Percentiles rank a stretch among this genome's conserved stretches.
These are phyloP conservation scores for Streptopelia turtur DNA, from an alignment of 2,797 vertebrate genomes.

Conservation along the genomic window DNA sequence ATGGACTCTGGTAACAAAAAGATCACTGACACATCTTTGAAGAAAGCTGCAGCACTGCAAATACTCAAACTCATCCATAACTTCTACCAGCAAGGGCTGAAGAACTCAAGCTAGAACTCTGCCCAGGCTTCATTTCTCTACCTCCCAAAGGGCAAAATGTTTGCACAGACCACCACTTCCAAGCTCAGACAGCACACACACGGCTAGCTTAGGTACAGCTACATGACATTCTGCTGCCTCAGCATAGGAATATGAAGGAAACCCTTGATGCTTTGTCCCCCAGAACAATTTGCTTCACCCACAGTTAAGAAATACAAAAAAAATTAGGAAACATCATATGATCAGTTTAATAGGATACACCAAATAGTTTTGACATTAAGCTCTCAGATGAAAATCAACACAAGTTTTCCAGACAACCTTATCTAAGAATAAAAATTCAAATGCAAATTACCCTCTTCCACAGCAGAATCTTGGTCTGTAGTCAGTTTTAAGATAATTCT, in stretches of 20 bases:
- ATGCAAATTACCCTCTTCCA: constrained; percentile 43
- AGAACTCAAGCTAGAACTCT: neutral
- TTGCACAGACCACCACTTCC: neutral
- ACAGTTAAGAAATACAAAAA: neutral
- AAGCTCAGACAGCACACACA: neutral
- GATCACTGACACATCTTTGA: fast-evolving
- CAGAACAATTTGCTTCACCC: neutral
- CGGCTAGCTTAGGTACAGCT: neutral
- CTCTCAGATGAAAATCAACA: neutral
- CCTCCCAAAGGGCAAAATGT: neutral
- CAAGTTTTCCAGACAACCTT: neutral
- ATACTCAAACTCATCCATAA: neutral
- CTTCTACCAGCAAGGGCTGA: neutral
- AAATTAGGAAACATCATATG: neutral
- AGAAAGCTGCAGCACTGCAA: neutral
- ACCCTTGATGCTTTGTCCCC: neutral
- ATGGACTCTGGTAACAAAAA: neutral
- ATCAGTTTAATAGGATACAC: neutral
- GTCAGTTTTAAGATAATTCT: constrained; percentile 73
- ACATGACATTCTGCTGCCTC: neutral
- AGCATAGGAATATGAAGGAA: neutral
- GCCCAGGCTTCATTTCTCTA: fast-evolving
- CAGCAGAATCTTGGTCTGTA: constrained; percentile 78
- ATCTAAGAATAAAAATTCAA: neutral
- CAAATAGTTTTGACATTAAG: neutral